phyloP scores from a whole-genome alignment of 1,140 invertebrate species.

The Cydia fagiglandana region DNA sequence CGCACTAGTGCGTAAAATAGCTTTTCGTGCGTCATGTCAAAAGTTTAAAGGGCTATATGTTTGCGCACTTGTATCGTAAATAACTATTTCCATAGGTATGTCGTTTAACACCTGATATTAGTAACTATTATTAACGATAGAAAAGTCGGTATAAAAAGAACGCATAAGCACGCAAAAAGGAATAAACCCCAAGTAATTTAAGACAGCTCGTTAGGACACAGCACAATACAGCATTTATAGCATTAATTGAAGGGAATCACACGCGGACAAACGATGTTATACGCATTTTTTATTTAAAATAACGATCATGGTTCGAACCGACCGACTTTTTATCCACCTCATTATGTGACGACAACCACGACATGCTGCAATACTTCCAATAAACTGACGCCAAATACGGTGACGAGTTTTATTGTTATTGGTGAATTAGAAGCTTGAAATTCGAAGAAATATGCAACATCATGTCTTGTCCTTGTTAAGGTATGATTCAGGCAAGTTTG shows the following conservation, averaged over 20 bases:
- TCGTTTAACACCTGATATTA: too few species aligned
- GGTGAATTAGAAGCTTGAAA: slow-evolving; percentile 14
- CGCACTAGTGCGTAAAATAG: too few species aligned
- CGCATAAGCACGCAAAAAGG: background rate
- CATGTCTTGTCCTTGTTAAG: background rate
- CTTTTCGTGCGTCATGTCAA: too few species aligned
- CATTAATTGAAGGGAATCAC: slow-evolving; percentile 20
- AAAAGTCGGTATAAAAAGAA: too few species aligned
- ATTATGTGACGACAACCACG: slow-evolving; percentile 1
- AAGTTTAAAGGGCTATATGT: too few species aligned
- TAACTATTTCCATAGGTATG: too few species aligned
- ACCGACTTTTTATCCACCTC: slow-evolving; percentile 2
- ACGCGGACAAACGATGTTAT: slow-evolving; percentile 24
- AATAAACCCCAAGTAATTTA: background rate
- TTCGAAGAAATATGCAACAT: slow-evolving; percentile 1
- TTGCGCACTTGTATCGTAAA: too few species aligned
- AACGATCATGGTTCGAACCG: background rate
- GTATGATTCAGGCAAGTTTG: background rate
- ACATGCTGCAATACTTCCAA: background rate
- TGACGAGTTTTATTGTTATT: slow-evolving; percentile 2
- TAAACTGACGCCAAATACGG: slow-evolving; percentile 11
- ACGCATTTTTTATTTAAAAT: slow-evolving; percentile 21
- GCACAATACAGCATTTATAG: slow-evolving; percentile 6
- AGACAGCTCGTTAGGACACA: slow-evolving; percentile 9
- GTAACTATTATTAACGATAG: too few species aligned